Evolutionary conservation across 2,797 vertebrate genomes (phyloP), one percentile per base, ranked within the genome.

Genomic region (Anisognathus igniventris): DNA sequence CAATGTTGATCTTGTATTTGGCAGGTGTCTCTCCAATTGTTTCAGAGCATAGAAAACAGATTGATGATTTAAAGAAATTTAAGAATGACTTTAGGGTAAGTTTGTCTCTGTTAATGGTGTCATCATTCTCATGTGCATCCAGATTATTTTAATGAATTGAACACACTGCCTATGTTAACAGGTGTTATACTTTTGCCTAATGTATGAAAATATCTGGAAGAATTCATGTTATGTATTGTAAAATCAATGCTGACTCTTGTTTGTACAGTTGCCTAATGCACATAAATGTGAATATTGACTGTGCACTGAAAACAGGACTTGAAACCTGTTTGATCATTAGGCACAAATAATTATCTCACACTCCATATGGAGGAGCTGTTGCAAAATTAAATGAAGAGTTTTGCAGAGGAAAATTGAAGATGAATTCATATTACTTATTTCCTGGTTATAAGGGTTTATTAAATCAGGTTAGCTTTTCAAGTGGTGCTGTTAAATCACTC

Each of bases 1-100:
- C 87, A 94, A n/a, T 42, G 51, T 86, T 90, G 73, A 17, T 94
- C 56, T 95, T 93, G 0, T 95, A 4, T 97, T 97, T 95, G 97
- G 54, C 96, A 99, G 99, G 98, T 97, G 97, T 98, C 85, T 98
- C 98, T 92, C 98, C 98, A 86, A 97, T 99, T 98, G 98, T 98
- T 97, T 98, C 98, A 94, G 99, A 99, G 97, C 99, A 99, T 94
- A 99, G 99, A 98, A 99, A 99, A 98, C 99, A 99, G 97, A 98
- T 99, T 96, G 99, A 99, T 97, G 99, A 99, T 98, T 98, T 99
- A 98, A 99, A 99, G 98, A 99, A 99, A 98, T 99, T 99, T 98
- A 99, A 99, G 98, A 98, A 98, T 96, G 99, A 99, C 97, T 99
- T 99, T 98, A 99, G 99, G 98, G 99, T 99, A 98, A 99, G 99